phyloP scores from a whole-genome alignment of 2,797 vertebrate species.

The Sardinella longiceps region DNA sequence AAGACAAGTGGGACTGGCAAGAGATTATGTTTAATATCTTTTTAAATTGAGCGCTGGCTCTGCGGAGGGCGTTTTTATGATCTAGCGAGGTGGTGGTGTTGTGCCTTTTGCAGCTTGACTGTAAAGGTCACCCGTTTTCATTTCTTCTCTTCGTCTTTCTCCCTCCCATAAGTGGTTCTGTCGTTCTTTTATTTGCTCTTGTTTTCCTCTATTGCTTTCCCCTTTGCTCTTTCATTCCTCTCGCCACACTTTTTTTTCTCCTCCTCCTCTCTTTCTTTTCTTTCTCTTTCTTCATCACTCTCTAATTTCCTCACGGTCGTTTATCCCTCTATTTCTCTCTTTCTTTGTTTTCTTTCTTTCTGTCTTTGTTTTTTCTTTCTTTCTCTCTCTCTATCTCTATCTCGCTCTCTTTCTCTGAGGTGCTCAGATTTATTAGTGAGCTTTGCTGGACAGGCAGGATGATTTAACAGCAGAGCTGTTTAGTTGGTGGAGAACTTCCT shows the following conservation, averaged over 20 bases:
- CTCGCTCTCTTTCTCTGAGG: too few species aligned
- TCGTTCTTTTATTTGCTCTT: not conserved
- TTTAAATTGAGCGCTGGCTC: not conserved
- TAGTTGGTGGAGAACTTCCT: not conserved
- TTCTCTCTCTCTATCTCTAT: not conserved
- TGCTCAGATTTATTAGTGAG: not conserved
- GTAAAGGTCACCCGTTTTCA: not conserved
- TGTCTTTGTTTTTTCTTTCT: not conserved
- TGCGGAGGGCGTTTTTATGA: not conserved
- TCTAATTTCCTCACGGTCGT: too few species aligned
- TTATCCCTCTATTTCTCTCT: too few species aligned
- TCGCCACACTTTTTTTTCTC: not conserved
- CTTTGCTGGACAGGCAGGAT: not conserved
- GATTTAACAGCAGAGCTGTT: conserved; percentile 6
- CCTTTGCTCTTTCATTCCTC: not conserved
- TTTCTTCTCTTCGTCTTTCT: not conserved
- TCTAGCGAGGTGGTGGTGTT: not conserved
- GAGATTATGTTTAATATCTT: not conserved
- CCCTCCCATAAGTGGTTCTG: not conserved
- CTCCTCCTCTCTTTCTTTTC: not conserved
- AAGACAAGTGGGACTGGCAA: not conserved
- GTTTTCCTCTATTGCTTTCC: not conserved
- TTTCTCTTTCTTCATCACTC: not conserved
- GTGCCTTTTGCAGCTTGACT: not conserved
- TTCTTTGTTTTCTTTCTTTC: not conserved